phyloP scores from a whole-genome alignment of 2,113 vertebrate genomes.

The Oreochromis aureus region DNA sequence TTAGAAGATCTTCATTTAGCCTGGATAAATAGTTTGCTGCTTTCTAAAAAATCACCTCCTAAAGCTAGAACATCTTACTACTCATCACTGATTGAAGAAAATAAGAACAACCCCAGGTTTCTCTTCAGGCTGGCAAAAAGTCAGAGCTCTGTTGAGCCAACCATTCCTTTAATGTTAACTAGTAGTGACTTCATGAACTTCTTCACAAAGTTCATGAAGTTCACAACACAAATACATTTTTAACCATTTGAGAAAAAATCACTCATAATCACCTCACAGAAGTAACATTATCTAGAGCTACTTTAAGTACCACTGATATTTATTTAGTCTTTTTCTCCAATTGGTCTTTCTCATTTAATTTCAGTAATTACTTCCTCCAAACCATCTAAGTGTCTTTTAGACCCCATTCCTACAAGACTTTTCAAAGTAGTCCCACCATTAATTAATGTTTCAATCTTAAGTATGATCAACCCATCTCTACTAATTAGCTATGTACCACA shows the following conservation, averaged over 20 bases:
- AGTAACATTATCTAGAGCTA: not conserved
- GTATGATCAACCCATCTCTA: not conserved
- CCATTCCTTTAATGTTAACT: not conserved
- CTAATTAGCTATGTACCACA: not conserved
- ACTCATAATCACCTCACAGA: not conserved
- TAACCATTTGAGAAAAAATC: not conserved
- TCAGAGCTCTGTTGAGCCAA: fast-evolving
- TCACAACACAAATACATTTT: not conserved
- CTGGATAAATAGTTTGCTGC: not conserved
- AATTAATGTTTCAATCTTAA: not conserved
- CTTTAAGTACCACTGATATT: not conserved
- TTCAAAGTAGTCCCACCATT: fast-evolving
- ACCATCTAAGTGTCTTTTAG: fast-evolving
- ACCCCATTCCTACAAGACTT: not conserved
- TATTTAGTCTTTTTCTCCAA: not conserved
- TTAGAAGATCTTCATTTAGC: not conserved
- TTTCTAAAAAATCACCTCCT: not conserved
- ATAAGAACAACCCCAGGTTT: not conserved
- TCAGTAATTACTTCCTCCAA: not conserved
- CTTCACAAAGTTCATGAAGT: not conserved
- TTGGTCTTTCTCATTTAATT: not conserved
- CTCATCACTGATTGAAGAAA: not conserved
- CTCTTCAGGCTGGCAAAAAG: not conserved
- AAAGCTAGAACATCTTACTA: not conserved
- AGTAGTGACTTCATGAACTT: not conserved